phyloP scores from a whole-genome alignment of 2,113 vertebrate genomes.

The Lagopus leucura region DNA sequence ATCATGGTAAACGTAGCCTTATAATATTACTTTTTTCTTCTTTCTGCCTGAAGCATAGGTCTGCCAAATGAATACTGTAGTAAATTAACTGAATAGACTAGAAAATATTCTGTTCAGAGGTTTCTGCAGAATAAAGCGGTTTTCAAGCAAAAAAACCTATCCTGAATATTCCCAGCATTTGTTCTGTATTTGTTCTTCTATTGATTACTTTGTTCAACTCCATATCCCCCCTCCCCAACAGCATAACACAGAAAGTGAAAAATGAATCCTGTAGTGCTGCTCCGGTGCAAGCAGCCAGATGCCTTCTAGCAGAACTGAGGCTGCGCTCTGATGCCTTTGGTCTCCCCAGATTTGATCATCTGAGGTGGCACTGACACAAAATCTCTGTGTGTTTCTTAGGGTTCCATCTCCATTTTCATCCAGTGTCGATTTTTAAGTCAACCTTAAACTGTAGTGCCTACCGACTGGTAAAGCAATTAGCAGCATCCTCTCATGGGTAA shows the following conservation, averaged over 20 bases:
- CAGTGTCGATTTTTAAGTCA: not conserved
- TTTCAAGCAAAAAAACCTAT: constrained; percentile 26
- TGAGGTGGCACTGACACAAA: not conserved
- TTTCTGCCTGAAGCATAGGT: not conserved
- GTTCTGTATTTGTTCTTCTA: constrained; percentile 32
- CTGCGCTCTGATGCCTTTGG: accelerated
- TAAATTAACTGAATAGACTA: not conserved
- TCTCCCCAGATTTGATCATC: not conserved
- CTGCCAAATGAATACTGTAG: not conserved
- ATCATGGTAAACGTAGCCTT: not conserved
- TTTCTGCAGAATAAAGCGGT: constrained; percentile 8
- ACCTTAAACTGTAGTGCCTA: not conserved
- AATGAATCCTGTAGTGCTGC: not conserved
- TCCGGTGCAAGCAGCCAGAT: not conserved
- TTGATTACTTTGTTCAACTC: constrained; percentile 25
- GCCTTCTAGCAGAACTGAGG: not conserved
- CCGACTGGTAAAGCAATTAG: not conserved
- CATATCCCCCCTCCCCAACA: not conserved
- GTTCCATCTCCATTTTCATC: not conserved
- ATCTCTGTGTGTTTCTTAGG: not conserved
- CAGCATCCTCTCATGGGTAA: not conserved
- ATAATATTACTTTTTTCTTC: not conserved
- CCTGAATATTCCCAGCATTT: constrained; percentile 24
- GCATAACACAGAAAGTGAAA: constrained; percentile 31
- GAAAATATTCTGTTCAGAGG: not conserved